Conservation (phyloP, 2,797 vertebrate species). For the Pygocentrus nattereri region DNA sequence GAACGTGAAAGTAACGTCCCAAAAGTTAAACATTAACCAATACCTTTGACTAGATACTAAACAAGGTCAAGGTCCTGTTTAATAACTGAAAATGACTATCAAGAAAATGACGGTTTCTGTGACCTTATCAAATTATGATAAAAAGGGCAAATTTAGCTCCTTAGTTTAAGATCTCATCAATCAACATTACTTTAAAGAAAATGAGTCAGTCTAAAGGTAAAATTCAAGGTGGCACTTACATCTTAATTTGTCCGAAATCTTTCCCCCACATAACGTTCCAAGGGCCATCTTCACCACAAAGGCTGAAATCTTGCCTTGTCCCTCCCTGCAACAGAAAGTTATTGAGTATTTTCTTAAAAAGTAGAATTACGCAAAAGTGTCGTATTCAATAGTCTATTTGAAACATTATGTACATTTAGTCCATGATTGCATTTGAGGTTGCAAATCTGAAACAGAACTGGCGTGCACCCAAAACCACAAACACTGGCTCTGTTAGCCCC, state of each 20-base stretch:
- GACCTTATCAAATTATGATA: constrained; percentile 53
- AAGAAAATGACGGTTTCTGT: constrained; percentile 36
- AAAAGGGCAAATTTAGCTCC: constrained; percentile 38
- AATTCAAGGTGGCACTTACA: constrained; percentile 83
- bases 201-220: constrained; percentile 36
- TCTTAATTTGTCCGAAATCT: constrained; percentile 98
- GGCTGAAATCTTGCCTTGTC: constrained; percentile 91
- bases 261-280: constrained; percentile 95
- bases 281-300: constrained; percentile 95
- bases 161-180: constrained; percentile 44
- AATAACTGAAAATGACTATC: constrained; percentile 34
- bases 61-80: constrained; percentile 28
- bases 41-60: background rate
- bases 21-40: background rate
- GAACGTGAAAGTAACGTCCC: background rate
- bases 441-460: too few relatives aligned
- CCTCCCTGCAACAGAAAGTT: constrained; percentile 85
- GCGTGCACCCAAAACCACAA: too few relatives aligned
- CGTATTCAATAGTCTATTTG: background rate
- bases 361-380: too few relatives aligned
- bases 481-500: too few relatives aligned
- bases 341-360: too few relatives aligned
- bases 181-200: constrained; percentile 50
- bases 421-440: too few relatives aligned
- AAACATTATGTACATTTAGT: background rate